Evolutionary conservation across 2,888 invertebrate genomes (phyloP).

Genomic region (Plutella xylostella): DNA sequence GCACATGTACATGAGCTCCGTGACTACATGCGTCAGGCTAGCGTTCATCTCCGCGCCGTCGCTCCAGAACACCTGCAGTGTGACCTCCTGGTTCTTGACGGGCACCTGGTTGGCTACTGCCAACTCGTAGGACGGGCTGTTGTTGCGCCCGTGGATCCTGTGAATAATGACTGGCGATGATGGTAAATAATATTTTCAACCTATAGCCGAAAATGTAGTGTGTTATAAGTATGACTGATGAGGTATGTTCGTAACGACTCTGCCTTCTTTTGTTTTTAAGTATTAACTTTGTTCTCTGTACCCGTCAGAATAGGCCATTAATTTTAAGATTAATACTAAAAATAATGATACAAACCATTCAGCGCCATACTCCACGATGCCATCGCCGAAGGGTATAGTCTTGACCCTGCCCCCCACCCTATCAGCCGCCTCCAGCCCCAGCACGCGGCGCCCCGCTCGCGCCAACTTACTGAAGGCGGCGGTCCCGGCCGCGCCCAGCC

Average conservation of each 20-base stretch:
- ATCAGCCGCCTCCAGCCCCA: constrained; percentile 24
- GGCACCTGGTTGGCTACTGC: constrained; percentile 8
- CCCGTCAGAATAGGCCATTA: too few species aligned
- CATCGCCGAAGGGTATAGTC: constrained; percentile 8
- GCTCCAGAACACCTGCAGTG: background rate
- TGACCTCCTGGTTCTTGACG: background rate
- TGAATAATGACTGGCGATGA: too few species aligned
- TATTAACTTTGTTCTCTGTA: too few species aligned
- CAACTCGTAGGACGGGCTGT: constrained; percentile 7
- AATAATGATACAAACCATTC: constrained; percentile 10
- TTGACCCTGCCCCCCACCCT: constrained; percentile 9
- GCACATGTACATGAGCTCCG: constrained; percentile 5
- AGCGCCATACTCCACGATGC: constrained; percentile 11
- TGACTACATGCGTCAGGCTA: background rate
- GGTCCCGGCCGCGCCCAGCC: background rate
- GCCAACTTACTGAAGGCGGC: constrained; percentile 4
- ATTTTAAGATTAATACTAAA: too few species aligned
- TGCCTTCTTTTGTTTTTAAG: too few species aligned
- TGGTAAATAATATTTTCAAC: too few species aligned
- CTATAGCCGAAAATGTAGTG: too few species aligned
- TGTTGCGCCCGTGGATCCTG: constrained; percentile 13
- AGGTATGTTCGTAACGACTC: too few species aligned
- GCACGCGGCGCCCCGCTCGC: background rate
- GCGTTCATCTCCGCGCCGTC: constrained; percentile 6
- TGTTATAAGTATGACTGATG: too few species aligned